These are phyloP conservation scores for Bolinopsis microptera DNA, from an alignment of 37 sponge, comb jelly and placozoan species.

Conservation along the genomic window DNA sequence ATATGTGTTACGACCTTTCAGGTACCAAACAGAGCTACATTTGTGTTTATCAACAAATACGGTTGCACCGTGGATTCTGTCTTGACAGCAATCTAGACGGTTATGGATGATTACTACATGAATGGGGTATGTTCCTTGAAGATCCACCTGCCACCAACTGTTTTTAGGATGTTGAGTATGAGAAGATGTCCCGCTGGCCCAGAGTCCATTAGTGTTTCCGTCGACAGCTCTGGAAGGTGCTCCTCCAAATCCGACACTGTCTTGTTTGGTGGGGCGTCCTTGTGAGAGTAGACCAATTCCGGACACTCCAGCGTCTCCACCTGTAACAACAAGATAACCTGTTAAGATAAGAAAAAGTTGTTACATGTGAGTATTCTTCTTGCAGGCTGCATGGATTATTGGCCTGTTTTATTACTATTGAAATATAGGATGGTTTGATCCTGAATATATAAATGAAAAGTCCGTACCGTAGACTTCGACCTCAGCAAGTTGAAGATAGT, in stretches of 20 bases:
- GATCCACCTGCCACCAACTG: conserved; percentile 22
- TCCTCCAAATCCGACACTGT: conserved; percentile 16
- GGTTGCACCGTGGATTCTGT: neutral
- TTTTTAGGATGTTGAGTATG: neutral
- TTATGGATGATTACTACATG: neutral
- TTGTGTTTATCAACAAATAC: neutral
- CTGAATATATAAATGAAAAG: neutral
- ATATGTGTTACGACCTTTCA: neutral
- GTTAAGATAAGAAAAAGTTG: too few species aligned
- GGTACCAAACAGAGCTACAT: neutral
- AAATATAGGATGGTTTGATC: too few species aligned
- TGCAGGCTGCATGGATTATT: too few species aligned
- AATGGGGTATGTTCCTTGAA: neutral
- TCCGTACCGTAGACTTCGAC: neutral
- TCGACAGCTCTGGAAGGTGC: neutral
- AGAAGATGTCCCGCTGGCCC: neutral
- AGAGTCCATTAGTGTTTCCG: neutral
- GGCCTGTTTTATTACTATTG: too few species aligned
- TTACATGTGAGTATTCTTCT: too few species aligned
- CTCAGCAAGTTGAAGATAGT: conserved; percentile 16
- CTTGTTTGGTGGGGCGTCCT: conserved; percentile 9
- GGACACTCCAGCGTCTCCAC: neutral
- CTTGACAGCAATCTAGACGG: conserved; percentile 4
- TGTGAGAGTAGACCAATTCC: conserved; percentile 3
- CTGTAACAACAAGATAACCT: too few species aligned